phyloP scores from a whole-genome alignment of 1,140 invertebrate species.

The Platyscapa corneri region DNA sequence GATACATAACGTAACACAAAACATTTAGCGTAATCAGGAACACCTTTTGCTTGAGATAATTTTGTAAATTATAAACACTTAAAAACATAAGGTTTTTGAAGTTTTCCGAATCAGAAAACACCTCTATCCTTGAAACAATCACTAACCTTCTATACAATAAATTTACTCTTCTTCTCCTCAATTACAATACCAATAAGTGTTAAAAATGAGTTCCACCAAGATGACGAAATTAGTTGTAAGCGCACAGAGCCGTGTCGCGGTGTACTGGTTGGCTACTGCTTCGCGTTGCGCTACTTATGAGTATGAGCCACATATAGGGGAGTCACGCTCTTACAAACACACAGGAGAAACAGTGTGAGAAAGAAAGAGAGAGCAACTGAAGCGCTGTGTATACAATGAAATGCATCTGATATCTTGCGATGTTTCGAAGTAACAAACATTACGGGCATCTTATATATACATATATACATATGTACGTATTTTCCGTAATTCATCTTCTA shows the following conservation, averaged over 20 bases:
- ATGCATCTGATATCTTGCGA: neutral
- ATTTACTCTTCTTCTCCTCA: neutral
- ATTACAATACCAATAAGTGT: neutral
- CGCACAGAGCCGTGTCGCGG: neutral
- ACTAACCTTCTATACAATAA: neutral
- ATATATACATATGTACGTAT: neutral
- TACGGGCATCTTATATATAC: neutral
- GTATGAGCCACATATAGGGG: neutral
- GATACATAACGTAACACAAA: too few species aligned
- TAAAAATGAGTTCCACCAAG: neutral
- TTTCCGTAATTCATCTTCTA: too few species aligned
- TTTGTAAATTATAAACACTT: too few species aligned
- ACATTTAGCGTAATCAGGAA: too few species aligned
- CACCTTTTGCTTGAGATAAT: too few species aligned
- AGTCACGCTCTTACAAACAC: neutral
- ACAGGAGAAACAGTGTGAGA: neutral
- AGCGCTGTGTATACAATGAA: neutral
- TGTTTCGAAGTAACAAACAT: too few species aligned
- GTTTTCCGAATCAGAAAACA: neutral
- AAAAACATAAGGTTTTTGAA: neutral
- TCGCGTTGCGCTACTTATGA: slow-evolving; percentile 41
- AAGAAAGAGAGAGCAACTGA: neutral
- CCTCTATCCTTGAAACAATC: neutral
- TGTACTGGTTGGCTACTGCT: slow-evolving; percentile 23
- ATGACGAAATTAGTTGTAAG: neutral